Evolutionary conservation across 2,797 vertebrate genomes (phyloP), one percentile per base, ranked within the genome.

Genomic region (Poecilia wingei): DNA sequence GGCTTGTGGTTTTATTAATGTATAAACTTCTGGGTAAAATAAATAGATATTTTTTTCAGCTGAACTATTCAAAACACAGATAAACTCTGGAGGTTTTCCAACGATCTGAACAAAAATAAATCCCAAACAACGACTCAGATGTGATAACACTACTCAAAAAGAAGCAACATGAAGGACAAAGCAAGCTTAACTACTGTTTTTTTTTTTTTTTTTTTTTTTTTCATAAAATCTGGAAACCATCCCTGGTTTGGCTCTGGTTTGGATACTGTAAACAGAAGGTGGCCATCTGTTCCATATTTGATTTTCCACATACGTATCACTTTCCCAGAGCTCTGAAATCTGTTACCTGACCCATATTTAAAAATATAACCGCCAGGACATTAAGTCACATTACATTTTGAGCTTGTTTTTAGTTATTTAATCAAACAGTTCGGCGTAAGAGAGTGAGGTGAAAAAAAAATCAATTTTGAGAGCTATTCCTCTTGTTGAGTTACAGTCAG

Each of bases 201-300:
- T 47, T 6, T 53, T 51, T 53, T 22, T 74, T 75, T 46, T 61
- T 76, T 18, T 47, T 6, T 53, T 51, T 53, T 22, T 74, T 75
- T 81, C n/a, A 46, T 71, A 14, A 72, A 82, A 77, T 39, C 75
- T 91, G 86, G 86, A 89, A 81, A 70, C 20, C 8, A 69, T 88
- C 84, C 86, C 86, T 68, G 28, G 46, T 74, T 84, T 87, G 89
- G 87, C 86, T 88, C 82, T 2, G 36, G 53, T 78, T 86, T 89
- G 82, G 84, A 78, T 78, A 70, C 79, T 81, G 55, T 31, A 70
- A 76, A 79, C 84, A 86, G 82, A 90, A 88, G 76, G 87, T 33
- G 77, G 73, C 76, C 82, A 78, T 75, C 86, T 90, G 90, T 86
- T 93, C 86, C 74, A 79, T 79, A 81, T 88, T 82, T 83, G 71